Percentiles rank a stretch among this genome's conserved stretches.
Evolutionary conservation across 1,140 invertebrate species (phyloP).

Genomic region (Eriosoma lanigerum): DNA sequence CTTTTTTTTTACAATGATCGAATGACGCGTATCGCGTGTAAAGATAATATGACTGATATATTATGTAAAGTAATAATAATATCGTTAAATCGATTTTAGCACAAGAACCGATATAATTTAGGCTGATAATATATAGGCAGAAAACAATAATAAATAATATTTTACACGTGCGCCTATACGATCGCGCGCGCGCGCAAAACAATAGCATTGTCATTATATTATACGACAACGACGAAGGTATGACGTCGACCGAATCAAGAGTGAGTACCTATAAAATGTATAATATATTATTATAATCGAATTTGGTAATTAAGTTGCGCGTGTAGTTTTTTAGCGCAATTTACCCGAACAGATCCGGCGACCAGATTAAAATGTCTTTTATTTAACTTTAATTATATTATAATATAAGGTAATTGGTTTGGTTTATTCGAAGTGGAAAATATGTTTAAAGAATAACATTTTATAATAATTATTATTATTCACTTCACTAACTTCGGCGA

Average conservation of each 20-base stretch:
- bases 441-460: background rate
- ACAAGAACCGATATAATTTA: no score
- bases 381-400: no score
- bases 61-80: no score
- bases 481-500: no score
- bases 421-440: background rate
- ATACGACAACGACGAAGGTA: background rate
- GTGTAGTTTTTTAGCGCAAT: background rate
- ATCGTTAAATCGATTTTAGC: no score
- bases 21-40: no score
- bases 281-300: background rate
- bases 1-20: no score
- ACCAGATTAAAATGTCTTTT: slow-evolving; percentile 18
- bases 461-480: background rate
- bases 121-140: no score
- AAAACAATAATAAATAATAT: no score
- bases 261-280: background rate
- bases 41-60: no score
- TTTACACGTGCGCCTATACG: background rate
- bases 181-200: no score
- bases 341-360: background rate
- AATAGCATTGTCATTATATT: background rate
- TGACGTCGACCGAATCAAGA: background rate
- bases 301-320: slow-evolving; percentile 20
- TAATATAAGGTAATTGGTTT: no score